Evolutionary conservation across 2,797 vertebrate species (phyloP).

Genomic region (Sciaenops ocellatus): DNA sequence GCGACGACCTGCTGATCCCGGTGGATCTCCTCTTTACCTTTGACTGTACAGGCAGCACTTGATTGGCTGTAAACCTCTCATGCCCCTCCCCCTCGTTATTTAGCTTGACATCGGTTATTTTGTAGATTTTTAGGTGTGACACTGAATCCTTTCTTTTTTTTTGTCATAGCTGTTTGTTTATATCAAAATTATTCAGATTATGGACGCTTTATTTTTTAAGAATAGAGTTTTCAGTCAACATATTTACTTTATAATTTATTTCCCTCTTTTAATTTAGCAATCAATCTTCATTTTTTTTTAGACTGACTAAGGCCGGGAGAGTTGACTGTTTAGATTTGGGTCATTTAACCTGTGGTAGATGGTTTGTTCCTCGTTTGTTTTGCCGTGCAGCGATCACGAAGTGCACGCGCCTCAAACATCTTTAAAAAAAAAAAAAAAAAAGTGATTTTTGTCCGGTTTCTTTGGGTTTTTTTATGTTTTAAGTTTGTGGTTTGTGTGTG

Average conservation of each 20-base stretch:
- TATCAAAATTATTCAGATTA: slow-evolving; percentile 14
- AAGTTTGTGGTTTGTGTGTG: slow-evolving; percentile 35
- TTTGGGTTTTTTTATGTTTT: slow-evolving; percentile 14
- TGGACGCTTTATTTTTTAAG: slow-evolving; percentile 36
- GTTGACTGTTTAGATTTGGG: slow-evolving; percentile 18
- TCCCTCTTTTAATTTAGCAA: slow-evolving; percentile 53
- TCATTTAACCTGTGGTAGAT: slow-evolving; percentile 2
- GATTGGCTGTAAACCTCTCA: slow-evolving; percentile 20
- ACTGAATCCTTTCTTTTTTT: slow-evolving; percentile 43
- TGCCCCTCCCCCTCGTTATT: not conserved
- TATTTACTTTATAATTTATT: slow-evolving; percentile 57
- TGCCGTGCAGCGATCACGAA: slow-evolving; percentile 12
- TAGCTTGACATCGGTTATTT: slow-evolving; percentile 10
- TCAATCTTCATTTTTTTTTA: slow-evolving; percentile 7
- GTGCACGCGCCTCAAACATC: not conserved
- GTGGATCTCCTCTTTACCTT: not conserved
- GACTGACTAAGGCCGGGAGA: slow-evolving; percentile 22
- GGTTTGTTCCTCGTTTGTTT: slow-evolving; percentile 14
- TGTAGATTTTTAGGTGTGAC: slow-evolving; percentile 34
- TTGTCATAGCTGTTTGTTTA: slow-evolving; percentile 33
- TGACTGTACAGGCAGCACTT: slow-evolving; percentile 8
- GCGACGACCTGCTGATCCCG: not conserved
- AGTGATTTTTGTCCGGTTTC: slow-evolving; percentile 15
- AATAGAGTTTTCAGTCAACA: slow-evolving; percentile 50
- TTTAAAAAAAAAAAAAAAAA: slow-evolving; percentile 5